Evolutionary conservation across 2,797 vertebrate genomes (phyloP).

Genomic region (Gorsachius magnificus): DNA sequence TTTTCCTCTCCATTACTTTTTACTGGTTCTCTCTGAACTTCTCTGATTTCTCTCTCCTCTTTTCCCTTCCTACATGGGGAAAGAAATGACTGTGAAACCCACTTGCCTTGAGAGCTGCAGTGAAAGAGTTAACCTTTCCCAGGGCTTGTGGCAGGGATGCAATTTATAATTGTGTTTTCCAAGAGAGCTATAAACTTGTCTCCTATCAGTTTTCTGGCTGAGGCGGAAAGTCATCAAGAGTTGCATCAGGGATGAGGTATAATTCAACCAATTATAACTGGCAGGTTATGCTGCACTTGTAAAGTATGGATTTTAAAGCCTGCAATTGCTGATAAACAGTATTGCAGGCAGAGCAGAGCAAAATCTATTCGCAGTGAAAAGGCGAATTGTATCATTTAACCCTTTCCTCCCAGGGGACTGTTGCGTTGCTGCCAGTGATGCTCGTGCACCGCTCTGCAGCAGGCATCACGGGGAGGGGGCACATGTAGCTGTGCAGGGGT

Average conservation of each 20-base stretch:
- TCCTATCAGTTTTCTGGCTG: conserved; percentile 51
- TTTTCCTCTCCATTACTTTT: not conserved
- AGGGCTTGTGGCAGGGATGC: conserved; percentile 6
- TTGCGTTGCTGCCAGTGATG: not conserved
- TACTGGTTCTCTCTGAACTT: not conserved
- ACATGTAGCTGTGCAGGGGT: not conserved
- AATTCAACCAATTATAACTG: conserved; percentile 65
- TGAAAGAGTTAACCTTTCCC: conserved; percentile 51
- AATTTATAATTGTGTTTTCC: conserved; percentile 67
- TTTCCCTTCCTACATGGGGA: not conserved
- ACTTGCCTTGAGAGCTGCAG: not conserved
- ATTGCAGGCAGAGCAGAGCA: conserved; percentile 29
- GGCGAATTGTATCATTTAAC: not conserved
- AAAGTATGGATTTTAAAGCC: conserved; percentile 61
- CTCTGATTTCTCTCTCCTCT: not conserved
- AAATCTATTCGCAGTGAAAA: not conserved
- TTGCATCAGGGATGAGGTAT: conserved; percentile 64
- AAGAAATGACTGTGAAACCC: not conserved
- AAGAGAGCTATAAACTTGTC: conserved; percentile 61
- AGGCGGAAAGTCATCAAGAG: conserved; percentile 57
- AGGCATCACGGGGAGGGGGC: not conserved
- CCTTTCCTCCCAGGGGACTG: not conserved
- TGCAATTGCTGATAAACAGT: conserved; percentile 63
- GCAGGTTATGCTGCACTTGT: conserved; percentile 63
- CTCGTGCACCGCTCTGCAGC: not conserved